Conservation (phyloP, 2,888 invertebrate genomes). For the Poecilus cupreus region DNA sequence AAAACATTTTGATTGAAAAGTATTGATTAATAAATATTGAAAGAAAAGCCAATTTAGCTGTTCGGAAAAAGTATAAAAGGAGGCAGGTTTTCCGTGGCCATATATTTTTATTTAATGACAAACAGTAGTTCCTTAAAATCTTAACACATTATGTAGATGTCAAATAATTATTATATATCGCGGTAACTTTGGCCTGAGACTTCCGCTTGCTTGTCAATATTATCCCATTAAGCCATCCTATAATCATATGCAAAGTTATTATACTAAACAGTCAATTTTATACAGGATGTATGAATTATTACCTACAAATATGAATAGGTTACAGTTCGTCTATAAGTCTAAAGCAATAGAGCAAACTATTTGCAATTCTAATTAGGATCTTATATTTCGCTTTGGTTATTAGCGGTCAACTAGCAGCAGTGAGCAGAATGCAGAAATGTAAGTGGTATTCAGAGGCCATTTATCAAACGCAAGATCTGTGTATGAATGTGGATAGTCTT, state of each 20-base stretch:
- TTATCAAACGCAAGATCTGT: constrained; percentile 12
- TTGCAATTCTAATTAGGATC: constrained; percentile 42
- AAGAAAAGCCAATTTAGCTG: too few species aligned
- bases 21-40: too few species aligned
- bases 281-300: constrained; percentile 39
- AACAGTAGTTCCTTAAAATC: too few species aligned
- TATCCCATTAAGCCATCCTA: not conserved
- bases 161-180: not conserved
- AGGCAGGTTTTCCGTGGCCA: too few species aligned
- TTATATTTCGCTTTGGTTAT: constrained; percentile 45
- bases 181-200: not conserved
- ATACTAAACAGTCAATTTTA: constrained; percentile 30
- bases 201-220: not conserved
- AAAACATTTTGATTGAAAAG: too few species aligned
- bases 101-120: too few species aligned
- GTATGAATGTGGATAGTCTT: not conserved
- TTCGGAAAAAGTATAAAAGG: too few species aligned
- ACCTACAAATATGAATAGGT: not conserved
- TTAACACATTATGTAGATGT: too few species aligned
- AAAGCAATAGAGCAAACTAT: constrained; percentile 23
- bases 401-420: constrained; percentile 28
- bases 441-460: constrained; percentile 13
- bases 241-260: constrained; percentile 33
- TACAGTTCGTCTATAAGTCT: not conserved
- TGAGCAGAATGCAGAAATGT: constrained; percentile 12